These are phyloP conservation scores for Carassius auratus DNA, from an alignment of 2,113 vertebrate genomes.

Conservation along the genomic window DNA sequence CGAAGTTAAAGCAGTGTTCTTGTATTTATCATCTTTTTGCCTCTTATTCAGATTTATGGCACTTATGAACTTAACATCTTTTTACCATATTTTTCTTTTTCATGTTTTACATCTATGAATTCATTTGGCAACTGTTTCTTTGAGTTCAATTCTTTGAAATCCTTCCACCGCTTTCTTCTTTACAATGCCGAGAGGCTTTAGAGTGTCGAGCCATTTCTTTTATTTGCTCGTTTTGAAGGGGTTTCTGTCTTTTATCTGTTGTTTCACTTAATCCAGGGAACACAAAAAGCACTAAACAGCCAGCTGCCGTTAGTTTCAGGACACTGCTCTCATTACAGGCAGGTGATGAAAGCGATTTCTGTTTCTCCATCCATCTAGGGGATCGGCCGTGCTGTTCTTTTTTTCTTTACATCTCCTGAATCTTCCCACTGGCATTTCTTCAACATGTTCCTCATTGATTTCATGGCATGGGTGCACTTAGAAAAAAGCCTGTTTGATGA, in stretches of 20 bases:
- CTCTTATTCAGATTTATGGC: background rate
- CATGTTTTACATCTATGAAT: background rate
- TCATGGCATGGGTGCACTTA: background rate
- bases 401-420: background rate
- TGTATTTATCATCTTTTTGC: conserved; percentile 2
- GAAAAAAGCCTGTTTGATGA: conserved; percentile 4
- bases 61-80: background rate
- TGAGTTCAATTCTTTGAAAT: conserved; percentile 2
- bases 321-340: conserved; percentile 9
- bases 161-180: background rate
- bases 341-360: conserved; percentile 18
- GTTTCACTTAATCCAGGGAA: background rate
- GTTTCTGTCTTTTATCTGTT: conserved; percentile 4
- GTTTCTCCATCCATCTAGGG: conserved; percentile 8
- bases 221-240: conserved; percentile 12
- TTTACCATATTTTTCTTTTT: background rate
- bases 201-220: background rate
- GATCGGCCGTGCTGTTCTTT: background rate
- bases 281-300: conserved; percentile 35
- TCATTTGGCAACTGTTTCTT: conserved; percentile 9
- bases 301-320: conserved; percentile 16
- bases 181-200: background rate
- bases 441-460: background rate
- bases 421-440: background rate
- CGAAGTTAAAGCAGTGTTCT: background rate